Evolutionary conservation across 2,888 invertebrate species (phyloP).

Genomic region (Caenorhabditis wallacei): DNA sequence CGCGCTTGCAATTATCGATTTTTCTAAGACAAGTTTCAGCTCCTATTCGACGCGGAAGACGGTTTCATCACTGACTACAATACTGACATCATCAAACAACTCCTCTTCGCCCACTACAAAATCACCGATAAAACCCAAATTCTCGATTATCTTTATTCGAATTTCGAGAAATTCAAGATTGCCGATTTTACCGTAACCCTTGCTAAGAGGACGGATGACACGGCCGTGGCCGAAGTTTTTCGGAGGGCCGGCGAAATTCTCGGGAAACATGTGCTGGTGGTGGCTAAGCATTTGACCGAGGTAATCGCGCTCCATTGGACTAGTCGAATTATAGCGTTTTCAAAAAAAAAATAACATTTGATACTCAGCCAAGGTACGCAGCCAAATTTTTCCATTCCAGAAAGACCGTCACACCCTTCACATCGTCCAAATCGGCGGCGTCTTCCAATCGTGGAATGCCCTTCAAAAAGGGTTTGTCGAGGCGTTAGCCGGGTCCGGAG

Average conservation of each 20-base stretch:
- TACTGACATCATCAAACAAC: slow-evolving; percentile 86
- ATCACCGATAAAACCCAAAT: slow-evolving; percentile 70
- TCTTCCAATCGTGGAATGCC: slow-evolving; percentile 75
- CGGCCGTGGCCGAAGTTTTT: slow-evolving; percentile 88
- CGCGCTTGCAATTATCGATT: no score
- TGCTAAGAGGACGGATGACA: slow-evolving; percentile 87
- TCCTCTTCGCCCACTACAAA: slow-evolving; percentile 72
- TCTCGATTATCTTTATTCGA: slow-evolving; percentile 76
- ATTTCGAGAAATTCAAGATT: slow-evolving; percentile 75
- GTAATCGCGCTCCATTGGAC: no score
- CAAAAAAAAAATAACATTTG: no score
- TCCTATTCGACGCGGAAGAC: slow-evolving; percentile 92
- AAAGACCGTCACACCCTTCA: slow-evolving; percentile 67
- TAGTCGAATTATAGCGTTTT: no score
- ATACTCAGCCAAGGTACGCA: no score
- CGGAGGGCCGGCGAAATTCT: slow-evolving; percentile 87
- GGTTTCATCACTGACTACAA: slow-evolving; percentile 88
- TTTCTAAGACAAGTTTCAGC: slow-evolving; percentile 87
- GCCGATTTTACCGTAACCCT: slow-evolving; percentile 74
- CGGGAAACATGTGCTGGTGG: slow-evolving; percentile 88
- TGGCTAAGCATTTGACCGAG: slow-evolving; percentile 86
- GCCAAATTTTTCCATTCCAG: slow-evolving; percentile 35
- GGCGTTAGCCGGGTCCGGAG: slow-evolving; percentile 45
- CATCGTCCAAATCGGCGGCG: slow-evolving; percentile 76
- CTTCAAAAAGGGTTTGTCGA: slow-evolving; percentile 59